These are phyloP conservation scores for Latheticus oryzae DNA, from an alignment of 2,888 invertebrate species.

Conservation along the genomic window DNA sequence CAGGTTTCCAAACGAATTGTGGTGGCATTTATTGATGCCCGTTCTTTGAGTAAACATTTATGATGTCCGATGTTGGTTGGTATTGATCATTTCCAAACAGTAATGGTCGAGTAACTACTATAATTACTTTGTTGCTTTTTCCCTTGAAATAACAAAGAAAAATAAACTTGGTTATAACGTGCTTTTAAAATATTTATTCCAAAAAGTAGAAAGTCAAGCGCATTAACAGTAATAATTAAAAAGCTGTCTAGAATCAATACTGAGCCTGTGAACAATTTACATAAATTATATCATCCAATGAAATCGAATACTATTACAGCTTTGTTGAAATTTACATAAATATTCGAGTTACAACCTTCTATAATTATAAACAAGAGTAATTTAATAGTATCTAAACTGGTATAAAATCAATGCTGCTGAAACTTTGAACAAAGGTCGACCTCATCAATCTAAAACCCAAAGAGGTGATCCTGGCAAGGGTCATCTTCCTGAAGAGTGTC, in stretches of 20 bases:
- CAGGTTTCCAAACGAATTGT: conserved; percentile 32
- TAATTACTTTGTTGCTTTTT: conserved; percentile 34
- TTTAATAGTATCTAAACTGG: conserved; percentile 16
- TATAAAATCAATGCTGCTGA: conserved; percentile 30
- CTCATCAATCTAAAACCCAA: conserved; percentile 36
- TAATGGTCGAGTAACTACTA: conserved; percentile 26
- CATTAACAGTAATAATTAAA: conserved; percentile 11
- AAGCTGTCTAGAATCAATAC: not conserved
- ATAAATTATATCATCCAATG: not conserved
- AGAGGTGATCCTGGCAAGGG: conserved; percentile 38
- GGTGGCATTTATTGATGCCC: conserved; percentile 38
- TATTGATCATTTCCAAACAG: conserved; percentile 34
- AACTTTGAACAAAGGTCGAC: conserved; percentile 38
- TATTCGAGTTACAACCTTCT: conserved; percentile 5
- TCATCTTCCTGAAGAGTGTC: conserved; percentile 37
- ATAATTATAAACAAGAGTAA: conserved; percentile 19
- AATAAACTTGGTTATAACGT: conserved; percentile 7
- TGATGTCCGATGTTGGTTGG: conserved; percentile 29
- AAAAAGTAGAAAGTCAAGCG: conserved; percentile 1
- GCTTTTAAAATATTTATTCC: conserved; percentile 2
- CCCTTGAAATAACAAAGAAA: conserved; percentile 14
- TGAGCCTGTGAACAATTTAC: too few relatives aligned
- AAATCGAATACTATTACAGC: conserved; percentile 4
- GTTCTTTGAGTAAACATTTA: conserved; percentile 40
- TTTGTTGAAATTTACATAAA: conserved; percentile 4